Conservation (phyloP, 2,888 invertebrate genomes). For the Xylocampa areola region DNA sequence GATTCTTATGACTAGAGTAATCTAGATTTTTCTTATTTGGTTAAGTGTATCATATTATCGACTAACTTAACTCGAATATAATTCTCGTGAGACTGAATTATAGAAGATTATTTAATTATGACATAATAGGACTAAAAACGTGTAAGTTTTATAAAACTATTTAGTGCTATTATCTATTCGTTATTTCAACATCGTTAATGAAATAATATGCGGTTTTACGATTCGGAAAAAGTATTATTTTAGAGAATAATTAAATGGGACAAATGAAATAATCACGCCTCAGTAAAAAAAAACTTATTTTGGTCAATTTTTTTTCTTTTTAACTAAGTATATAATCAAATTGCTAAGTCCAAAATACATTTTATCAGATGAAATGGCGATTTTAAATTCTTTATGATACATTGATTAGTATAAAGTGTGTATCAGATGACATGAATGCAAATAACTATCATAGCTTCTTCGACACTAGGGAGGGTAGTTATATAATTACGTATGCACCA, state of each 20-base stretch:
- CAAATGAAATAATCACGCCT: slow-evolving; percentile 14
- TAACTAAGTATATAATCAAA: no score
- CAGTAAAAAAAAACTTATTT: not conserved
- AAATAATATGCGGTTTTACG: slow-evolving; percentile 1
- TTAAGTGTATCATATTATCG: not conserved
- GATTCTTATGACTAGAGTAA: slow-evolving; percentile 17
- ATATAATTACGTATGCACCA: no score
- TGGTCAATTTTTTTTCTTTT: no score
- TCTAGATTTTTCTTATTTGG: slow-evolving; percentile 17
- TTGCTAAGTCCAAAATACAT: no score
- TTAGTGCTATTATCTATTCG: slow-evolving; percentile 1
- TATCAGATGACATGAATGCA: no score
- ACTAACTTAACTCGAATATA: slow-evolving; percentile 46
- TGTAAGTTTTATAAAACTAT: not conserved
- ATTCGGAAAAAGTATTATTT: slow-evolving; percentile 10
- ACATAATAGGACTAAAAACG: slow-evolving; percentile 4
- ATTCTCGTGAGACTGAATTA: slow-evolving; percentile 50
- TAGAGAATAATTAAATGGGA: slow-evolving; percentile 7
- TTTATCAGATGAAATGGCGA: no score
- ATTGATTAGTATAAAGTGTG: no score
- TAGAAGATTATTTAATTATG: slow-evolving; percentile 24
- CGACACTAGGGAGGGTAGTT: no score
- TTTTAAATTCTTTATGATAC: no score
- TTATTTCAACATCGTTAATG: not conserved
- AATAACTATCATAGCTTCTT: no score